Evolutionary conservation across 1,140 invertebrate species (phyloP).

Genomic region (Meloidogyne exigua): DNA sequence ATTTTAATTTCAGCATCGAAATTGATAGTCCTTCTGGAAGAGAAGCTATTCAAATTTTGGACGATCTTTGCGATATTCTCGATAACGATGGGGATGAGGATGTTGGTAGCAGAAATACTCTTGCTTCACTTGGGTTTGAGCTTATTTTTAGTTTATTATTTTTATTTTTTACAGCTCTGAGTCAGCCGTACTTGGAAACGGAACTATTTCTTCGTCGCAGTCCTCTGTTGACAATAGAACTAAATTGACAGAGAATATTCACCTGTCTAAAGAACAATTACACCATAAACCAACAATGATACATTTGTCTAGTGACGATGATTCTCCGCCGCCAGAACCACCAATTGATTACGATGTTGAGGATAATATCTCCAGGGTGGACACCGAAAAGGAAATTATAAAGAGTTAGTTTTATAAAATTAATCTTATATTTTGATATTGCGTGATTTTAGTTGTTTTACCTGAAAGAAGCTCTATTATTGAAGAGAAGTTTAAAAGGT

Average conservation of each 20-base stretch:
- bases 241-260: background rate
- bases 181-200: background rate
- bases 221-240: background rate
- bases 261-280: background rate
- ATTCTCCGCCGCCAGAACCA: constrained; percentile 57
- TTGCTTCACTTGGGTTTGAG: background rate
- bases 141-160: background rate
- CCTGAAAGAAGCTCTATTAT: background rate
- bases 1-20: background rate
- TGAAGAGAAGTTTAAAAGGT: background rate
- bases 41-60: constrained; percentile 57
- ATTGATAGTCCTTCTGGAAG: constrained; percentile 26
- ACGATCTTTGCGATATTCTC: constrained; percentile 50
- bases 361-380: background rate
- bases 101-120: background rate
- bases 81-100: constrained; percentile 35
- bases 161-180: constrained; percentile 6
- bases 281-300: background rate
- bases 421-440: background rate
- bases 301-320: background rate
- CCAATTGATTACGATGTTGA: constrained; percentile 59
- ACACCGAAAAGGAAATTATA: background rate
- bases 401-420: background rate
- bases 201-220: background rate
- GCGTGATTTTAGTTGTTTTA: background rate